Evolutionary conservation across 2,888 invertebrate species (phyloP).

Genomic region (Phasia obesa): DNA sequence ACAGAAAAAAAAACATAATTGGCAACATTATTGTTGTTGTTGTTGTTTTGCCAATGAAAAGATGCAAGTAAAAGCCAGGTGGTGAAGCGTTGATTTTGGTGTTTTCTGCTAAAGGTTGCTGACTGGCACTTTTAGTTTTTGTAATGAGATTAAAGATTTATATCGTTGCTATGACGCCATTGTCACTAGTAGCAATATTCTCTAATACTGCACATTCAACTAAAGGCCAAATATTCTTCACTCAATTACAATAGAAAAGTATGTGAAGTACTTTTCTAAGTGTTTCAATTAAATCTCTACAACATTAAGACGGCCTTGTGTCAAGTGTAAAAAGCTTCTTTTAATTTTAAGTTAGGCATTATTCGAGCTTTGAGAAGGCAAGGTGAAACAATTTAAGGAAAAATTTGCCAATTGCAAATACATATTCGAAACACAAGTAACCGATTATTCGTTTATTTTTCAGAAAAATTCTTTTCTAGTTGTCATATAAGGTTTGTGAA

Average conservation of each 20-base stretch:
- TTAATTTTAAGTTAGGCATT: too few species aligned
- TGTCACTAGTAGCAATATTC: constrained; percentile 38
- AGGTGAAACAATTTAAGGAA: too few species aligned
- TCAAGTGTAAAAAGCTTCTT: too few species aligned
- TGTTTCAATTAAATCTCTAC: too few species aligned
- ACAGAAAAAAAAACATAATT: constrained; percentile 28
- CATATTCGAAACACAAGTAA: too few species aligned
- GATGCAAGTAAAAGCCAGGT: constrained; percentile 9
- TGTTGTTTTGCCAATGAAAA: too few species aligned
- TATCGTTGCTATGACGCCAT: constrained; percentile 57
- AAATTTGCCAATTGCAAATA: too few species aligned
- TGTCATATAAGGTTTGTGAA: too few species aligned
- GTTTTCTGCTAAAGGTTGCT: constrained; percentile 7
- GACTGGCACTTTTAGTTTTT: constrained; percentile 34
- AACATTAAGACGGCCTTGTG: too few species aligned
- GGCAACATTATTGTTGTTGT: constrained; percentile 6
- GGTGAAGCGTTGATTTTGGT: constrained; percentile 13
- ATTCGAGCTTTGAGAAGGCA: too few species aligned
- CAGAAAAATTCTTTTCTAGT: too few species aligned
- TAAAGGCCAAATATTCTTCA: constrained; percentile 15
- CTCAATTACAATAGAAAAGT: constrained; percentile 15
- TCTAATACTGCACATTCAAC: constrained; percentile 1
- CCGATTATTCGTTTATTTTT: too few species aligned
- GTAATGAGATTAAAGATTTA: constrained; percentile 47
- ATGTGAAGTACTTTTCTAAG: not conserved